Evolutionary conservation across 2,888 invertebrate genomes (phyloP), one percentile per base, ranked within the genome.

Genomic region (Dioctria linearis): DNA sequence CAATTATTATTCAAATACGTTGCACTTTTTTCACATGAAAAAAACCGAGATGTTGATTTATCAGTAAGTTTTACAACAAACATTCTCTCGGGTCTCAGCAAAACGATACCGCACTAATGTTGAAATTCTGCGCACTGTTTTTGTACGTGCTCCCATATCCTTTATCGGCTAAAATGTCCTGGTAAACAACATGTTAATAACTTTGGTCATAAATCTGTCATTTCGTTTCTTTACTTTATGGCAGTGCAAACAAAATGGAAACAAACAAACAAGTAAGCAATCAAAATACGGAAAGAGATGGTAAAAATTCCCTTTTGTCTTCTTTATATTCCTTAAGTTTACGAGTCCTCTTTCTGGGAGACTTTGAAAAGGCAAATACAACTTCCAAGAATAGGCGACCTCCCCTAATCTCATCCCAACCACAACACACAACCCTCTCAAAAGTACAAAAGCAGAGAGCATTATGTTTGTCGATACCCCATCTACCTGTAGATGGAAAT

Each of bases 171-270:
- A 54, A 54, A 54, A 54, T 54, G n/a, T n/a, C n/a, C 11, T 11
- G n/a, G 54, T n/a, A 54, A 54, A 54, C 54, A 78, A 78, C 78
- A 78, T 78, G 78, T 78, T 78, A 78, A 78, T 78, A 78, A 78
- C 67, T 78, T 67, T 67, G 49, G 42, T 54, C 78, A 66, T 78
- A 78, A 78, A 78, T 78, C 78, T 78, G 66, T 78, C 66, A 78
- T 65, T 57, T 43, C 57, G 43, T 78, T 59, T 78, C 51, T 51
- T 71, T 71, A 71, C 54, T 71, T 78, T 78, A 78, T 78, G 78
- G 78, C 39, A 78, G 25, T 6, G 66, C 51, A 66, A 67, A 78
- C 78, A 78, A 67, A 54, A 78, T 40, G 57, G 66, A 67, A 78
- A 67, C 25, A 78, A 67, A 67, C 67, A 78, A 78, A 78, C 57